phyloP scores from a whole-genome alignment of 1,140 invertebrate species.

The Prorops nasuta region DNA sequence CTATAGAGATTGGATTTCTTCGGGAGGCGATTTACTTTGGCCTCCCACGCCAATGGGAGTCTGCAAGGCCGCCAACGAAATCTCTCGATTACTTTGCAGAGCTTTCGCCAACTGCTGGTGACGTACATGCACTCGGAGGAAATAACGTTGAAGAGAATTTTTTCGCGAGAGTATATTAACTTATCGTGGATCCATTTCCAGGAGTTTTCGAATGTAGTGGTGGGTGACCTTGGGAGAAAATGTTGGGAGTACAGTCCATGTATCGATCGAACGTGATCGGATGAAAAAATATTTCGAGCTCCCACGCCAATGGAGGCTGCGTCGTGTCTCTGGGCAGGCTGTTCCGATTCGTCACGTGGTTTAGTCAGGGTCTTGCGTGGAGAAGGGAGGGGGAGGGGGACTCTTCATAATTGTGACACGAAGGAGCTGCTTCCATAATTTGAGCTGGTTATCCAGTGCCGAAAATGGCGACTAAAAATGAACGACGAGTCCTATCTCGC shows the following conservation, averaged over 20 bases:
- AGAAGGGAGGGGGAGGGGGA: neutral
- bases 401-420: slow-evolving; percentile 1
- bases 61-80: neutral
- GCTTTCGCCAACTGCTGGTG: slow-evolving; percentile 4
- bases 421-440: slow-evolving; percentile 8
- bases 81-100: slow-evolving; percentile 4
- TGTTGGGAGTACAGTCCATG: too few relatives aligned
- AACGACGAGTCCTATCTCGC: slow-evolving; percentile 39
- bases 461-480: slow-evolving; percentile 28
- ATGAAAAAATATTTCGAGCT: too few relatives aligned
- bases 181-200: neutral
- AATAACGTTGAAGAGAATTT: neutral
- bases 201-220: too few relatives aligned
- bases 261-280: too few relatives aligned
- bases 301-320: neutral
- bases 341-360: too few relatives aligned
- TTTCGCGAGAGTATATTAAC: neutral
- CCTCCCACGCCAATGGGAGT: too few relatives aligned
- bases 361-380: too few relatives aligned
- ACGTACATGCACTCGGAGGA: too few relatives aligned
- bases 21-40: too few relatives aligned
- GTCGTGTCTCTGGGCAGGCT: neutral
- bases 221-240: too few relatives aligned
- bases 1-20: too few relatives aligned
- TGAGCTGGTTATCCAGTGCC: neutral